These are phyloP conservation scores for Carabus problematicus DNA, from an alignment of 2,888 invertebrate species.

Conservation along the genomic window DNA sequence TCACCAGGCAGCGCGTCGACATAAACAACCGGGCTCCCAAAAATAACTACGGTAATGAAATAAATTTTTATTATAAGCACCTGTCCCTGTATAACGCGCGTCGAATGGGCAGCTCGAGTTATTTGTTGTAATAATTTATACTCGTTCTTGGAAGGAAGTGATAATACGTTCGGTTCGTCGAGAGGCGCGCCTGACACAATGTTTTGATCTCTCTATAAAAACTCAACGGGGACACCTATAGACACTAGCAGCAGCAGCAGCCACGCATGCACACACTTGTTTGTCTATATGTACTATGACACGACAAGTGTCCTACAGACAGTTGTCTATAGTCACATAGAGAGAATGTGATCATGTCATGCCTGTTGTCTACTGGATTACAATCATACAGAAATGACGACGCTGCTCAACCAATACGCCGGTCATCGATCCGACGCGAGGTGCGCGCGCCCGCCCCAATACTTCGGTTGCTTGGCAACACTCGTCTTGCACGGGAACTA, in stretches of 20 bases:
- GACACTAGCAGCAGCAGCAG: background rate
- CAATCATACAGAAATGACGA: background rate
- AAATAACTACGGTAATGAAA: constrained; percentile 42
- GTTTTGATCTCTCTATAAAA: constrained; percentile 42
- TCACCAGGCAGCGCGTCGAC: constrained; percentile 21
- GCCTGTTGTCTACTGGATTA: background rate
- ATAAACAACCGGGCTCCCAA: constrained; percentile 39
- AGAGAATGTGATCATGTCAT: too few species aligned
- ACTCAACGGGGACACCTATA: constrained; percentile 15
- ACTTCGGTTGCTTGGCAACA: constrained; percentile 58
- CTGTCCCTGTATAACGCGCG: constrained; percentile 21
- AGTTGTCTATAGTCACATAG: too few species aligned
- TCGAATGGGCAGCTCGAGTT: constrained; percentile 19
- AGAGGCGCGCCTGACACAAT: constrained; percentile 31
- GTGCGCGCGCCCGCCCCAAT: constrained; percentile 47
- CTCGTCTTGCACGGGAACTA: constrained; percentile 53
- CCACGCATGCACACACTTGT: background rate
- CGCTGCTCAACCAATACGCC: background rate
- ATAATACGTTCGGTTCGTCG: constrained; percentile 35
- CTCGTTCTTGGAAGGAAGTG: constrained; percentile 41
- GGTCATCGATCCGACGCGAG: constrained; percentile 38
- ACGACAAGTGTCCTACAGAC: too few species aligned
- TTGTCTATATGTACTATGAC: too few species aligned
- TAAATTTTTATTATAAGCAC: constrained; percentile 43
- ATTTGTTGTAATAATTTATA: constrained; percentile 41